Evolutionary conservation across 35 echinoderm and acorn worm genomes (phyloP).

Genomic region (Hemicentrotus pulcherrimus): DNA sequence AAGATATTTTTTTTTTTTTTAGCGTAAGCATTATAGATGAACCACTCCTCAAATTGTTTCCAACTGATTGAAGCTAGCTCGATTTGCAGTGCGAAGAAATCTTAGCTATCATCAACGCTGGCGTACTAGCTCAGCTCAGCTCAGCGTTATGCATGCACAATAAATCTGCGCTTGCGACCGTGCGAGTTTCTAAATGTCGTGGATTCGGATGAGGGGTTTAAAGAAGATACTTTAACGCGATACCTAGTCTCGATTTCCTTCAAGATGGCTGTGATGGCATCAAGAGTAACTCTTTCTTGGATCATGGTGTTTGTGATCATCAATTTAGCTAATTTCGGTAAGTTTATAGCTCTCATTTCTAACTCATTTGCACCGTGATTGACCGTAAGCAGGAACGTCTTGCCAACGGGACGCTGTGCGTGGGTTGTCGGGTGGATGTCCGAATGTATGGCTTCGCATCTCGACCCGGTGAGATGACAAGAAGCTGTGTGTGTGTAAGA

Average conservation of each 20-base stretch:
- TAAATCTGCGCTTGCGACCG: not conserved
- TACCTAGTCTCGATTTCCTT: not conserved
- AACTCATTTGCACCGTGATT: not conserved
- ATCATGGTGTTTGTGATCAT: not conserved
- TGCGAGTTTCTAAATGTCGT: not conserved
- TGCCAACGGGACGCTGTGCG: conserved; percentile 53
- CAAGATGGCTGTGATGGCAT: conserved; percentile 13
- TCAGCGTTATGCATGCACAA: not conserved
- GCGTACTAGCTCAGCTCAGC: not conserved
- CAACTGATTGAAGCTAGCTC: not conserved
- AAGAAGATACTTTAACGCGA: not conserved
- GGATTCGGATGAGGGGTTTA: not conserved
- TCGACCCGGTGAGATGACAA: not conserved
- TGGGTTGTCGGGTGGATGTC: not conserved
- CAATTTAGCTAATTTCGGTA: conserved; percentile 29
- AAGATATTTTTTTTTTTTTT: no score
- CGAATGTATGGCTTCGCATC: conserved; percentile 6
- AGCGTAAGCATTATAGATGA: not conserved
- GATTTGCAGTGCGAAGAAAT: not conserved
- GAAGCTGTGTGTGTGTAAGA: not conserved
- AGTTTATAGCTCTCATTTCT: not conserved
- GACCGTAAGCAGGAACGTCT: not conserved
- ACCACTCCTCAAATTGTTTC: conserved; percentile 10
- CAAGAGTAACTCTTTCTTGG: not conserved
- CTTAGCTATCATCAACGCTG: not conserved